Conservation (phyloP, 2,888 invertebrate species). For the Leptinotarsa tumamoca region DNA sequence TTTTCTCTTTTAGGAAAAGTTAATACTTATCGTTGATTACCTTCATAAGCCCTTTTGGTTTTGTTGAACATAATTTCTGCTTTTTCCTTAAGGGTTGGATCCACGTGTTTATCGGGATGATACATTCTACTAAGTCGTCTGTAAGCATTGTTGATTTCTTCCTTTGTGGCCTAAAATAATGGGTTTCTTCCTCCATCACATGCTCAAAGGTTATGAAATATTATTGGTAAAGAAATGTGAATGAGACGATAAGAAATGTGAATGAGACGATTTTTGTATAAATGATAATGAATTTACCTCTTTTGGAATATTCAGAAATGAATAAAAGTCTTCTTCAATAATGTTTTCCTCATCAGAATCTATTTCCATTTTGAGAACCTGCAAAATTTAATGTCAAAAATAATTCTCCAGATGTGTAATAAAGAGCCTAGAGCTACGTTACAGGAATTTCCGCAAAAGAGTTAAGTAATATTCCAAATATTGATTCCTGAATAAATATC, state of each 20-base stretch:
- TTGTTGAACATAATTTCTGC: conserved; percentile 94
- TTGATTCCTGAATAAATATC: not conserved
- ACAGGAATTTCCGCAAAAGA: not conserved
- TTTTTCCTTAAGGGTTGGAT: conserved; percentile 84
- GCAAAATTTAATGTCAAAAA: conserved; percentile 4
- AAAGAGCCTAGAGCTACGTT: not conserved
- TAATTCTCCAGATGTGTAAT: not conserved
- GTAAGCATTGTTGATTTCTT: conserved; percentile 95
- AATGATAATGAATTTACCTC: conserved; percentile 70
- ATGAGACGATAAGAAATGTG: conserved; percentile 23
- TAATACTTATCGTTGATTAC: conserved; percentile 64
- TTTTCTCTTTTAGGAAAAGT: not conserved
- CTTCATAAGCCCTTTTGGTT: conserved; percentile 93
- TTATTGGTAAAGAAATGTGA: conserved; percentile 34
- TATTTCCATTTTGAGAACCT: conserved; percentile 70
- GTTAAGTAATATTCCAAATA: not conserved
- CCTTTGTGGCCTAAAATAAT: conserved; percentile 82
- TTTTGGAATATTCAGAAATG: conserved; percentile 86
- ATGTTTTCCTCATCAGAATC: conserved; percentile 76
- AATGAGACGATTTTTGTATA: not conserved
- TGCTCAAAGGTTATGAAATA: conserved; percentile 28
- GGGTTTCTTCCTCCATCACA: conserved; percentile 23
- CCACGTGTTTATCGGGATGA: conserved; percentile 96
- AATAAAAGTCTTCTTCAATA: conserved; percentile 87
- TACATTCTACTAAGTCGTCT: conserved; percentile 91